Evolutionary conservation across 2,888 invertebrate genomes (phyloP), one percentile per base, ranked within the genome.

Genomic region (Ptychoptera contaminata): DNA sequence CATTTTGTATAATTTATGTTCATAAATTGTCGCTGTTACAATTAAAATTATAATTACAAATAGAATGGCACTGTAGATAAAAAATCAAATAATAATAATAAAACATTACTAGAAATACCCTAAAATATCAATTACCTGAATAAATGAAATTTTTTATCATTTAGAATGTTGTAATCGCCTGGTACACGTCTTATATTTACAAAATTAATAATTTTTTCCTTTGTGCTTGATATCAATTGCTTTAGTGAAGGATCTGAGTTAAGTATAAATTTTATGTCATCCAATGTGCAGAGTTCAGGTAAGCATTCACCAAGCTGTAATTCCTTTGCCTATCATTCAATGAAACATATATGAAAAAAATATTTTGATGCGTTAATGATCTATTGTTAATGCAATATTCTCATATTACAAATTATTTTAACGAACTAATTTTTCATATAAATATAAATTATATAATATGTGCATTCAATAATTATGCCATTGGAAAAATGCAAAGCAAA

Each of bases 221-320:
- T 52, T 44, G 58, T 58, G 16, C 15, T 8, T 15, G 77, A 76
- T 12, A 67, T 64, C 47, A n/a, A 32, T 11, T 31, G 30, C 14
- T 40, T 37, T 12, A 40, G 23, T 16, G 15, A 10, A 1, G 63
- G 61, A 54, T 65, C 65, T 35, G 58, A 38, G 53, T 59, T 51
- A 61, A 64, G 48, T 72, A 60, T 59, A 2, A 62, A 58, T 36
- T 67, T 62, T 15, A 81, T 59, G 48, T 77, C 76, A 1, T 60
- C 55, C 1, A 67, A 56, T 38, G 69, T 70, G 59, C 85, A 86
- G 1, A 79, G 74, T 46, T 70, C 68, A 7, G 85, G 86, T 52
- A 85, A 63, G 57, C 85, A 86, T 57, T 82, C 74, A 8, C 85
- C 86, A 44, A 85, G 65, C 58, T 79, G 73, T 53, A 85, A 64